A percentile compares a stretch with the other conserved stretches of the same genome.
phyloP scores from a whole-genome alignment of 2,113 vertebrate genomes.

The Hystrix cristata region DNA sequence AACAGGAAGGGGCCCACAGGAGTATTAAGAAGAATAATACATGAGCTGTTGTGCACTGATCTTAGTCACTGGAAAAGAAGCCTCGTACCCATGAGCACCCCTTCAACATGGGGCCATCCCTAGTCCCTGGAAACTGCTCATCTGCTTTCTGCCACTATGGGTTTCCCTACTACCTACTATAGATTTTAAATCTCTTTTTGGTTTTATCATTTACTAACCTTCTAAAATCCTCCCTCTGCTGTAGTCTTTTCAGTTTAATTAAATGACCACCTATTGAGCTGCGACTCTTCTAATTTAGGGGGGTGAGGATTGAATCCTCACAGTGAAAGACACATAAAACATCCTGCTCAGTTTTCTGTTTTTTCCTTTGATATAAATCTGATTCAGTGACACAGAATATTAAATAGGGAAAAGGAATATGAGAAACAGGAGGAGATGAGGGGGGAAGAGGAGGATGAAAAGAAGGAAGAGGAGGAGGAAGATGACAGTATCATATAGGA shows the following conservation, averaged over 20 bases:
- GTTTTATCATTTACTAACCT: background rate
- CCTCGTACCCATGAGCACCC: too few relatives aligned
- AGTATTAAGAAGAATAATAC: background rate
- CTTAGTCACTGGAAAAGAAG: conserved; percentile 1
- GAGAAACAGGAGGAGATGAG: background rate
- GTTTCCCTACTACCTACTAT: background rate
- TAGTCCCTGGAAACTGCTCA: background rate
- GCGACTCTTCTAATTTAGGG: conserved; percentile 33
- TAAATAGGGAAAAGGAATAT: background rate
- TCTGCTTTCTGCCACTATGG: background rate
- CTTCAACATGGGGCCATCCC: background rate
- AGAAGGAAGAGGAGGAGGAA: background rate
- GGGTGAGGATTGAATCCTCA: background rate
- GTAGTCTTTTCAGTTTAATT: background rate
- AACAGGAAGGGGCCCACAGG: background rate
- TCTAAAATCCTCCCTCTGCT: background rate
- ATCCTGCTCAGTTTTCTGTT: background rate
- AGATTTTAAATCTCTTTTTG: background rate
- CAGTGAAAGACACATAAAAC: background rate
- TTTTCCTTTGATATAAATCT: background rate
- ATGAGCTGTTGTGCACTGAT: background rate
- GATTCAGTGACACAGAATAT: background rate
- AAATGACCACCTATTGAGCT: background rate
- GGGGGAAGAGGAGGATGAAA: background rate
- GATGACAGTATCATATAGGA: background rate